These are phyloP conservation scores for Phataginus tricuspis DNA, from an alignment of 2,797 vertebrate genomes.

Conservation along the genomic window DNA sequence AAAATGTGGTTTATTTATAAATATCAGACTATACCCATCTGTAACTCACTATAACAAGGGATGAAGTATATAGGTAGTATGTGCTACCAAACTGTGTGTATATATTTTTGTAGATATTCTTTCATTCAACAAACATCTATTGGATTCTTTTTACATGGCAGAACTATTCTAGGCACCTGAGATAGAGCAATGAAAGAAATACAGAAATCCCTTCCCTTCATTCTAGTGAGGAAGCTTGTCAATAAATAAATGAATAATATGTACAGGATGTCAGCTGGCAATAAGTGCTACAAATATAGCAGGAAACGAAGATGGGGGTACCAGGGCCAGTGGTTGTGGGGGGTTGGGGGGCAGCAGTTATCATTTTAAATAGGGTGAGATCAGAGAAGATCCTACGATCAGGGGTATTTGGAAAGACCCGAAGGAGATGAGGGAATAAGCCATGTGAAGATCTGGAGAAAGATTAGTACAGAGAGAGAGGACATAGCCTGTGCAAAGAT, in stretches of 20 bases:
- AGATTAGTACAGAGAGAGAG: neutral
- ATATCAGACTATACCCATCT: neutral
- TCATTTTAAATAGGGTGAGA: neutral
- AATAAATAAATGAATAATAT: neutral
- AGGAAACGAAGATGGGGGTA: neutral
- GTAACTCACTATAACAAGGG: neutral
- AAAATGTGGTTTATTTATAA: slow-evolving; percentile 24
- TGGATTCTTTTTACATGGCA: neutral
- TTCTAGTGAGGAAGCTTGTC: neutral
- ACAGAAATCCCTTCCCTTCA: neutral
- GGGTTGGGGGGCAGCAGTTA: neutral
- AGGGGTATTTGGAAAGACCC: neutral
- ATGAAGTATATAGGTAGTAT: neutral
- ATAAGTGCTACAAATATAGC: neutral
- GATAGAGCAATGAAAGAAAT: slow-evolving; percentile 14
- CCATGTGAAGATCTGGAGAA: neutral
- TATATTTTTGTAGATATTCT: neutral
- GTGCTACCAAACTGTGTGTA: neutral
- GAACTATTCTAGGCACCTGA: neutral
- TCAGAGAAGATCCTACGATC: neutral
- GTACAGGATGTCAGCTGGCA: neutral
- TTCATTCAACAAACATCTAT: slow-evolving; percentile 11
- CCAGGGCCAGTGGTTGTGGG: neutral
- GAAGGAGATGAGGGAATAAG: neutral
- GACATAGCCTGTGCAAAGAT: neutral